Evolutionary conservation across 92 coral and sea anemone species (phyloP), one percentile per base, ranked within the genome.

Genomic region (Anthopleura xanthogrammica): DNA sequence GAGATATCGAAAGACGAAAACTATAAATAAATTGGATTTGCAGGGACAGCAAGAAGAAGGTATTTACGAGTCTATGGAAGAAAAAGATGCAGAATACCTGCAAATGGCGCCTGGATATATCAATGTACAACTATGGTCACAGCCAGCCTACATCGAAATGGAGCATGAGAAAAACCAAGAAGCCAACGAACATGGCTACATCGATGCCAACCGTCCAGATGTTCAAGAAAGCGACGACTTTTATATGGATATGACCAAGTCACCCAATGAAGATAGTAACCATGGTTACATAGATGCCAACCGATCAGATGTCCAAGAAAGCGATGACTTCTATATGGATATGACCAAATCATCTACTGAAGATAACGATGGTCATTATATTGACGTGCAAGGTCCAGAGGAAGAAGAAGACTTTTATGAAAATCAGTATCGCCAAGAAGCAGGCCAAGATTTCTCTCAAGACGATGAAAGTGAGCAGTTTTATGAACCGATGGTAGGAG

Each of bases 41-140:
- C 16, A 68, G 74, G 40, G 24, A 4, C 79, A 76, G 19, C 56
- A 76, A 43, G 74, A 54, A 43, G 86, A 55, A 5, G 23, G 41
- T 5, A 48, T 83, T 48, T 83, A 83, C 41, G 86, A 83, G 39
- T 40, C 55, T 7, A 83, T 83, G 86, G 79, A 75, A 14, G 79
- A 83, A 19, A 70, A 83, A n/a, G 75, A 75, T 75, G 16, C 79
- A 17, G 79, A 52, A 41, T 83, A 83, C 72, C 55, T 54, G 1
- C 62, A 43, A 11, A 76, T 83, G 72, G 80, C 80, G 36, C 86
- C 72, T 19, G 86, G 86, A 1, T 83, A 83, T 62, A 83, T 83
- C 55, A 83, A 83, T 62, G 41, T 83, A 12, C 86, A 83, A 36
- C 75, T 83, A 4, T 83, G 86, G 86, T 22, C 52, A 77, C 22